Percentiles rank a stretch among this genome's conserved stretches.
Evolutionary conservation across 2,113 vertebrate genomes (phyloP).

Genomic region (Eclectus roratus): DNA sequence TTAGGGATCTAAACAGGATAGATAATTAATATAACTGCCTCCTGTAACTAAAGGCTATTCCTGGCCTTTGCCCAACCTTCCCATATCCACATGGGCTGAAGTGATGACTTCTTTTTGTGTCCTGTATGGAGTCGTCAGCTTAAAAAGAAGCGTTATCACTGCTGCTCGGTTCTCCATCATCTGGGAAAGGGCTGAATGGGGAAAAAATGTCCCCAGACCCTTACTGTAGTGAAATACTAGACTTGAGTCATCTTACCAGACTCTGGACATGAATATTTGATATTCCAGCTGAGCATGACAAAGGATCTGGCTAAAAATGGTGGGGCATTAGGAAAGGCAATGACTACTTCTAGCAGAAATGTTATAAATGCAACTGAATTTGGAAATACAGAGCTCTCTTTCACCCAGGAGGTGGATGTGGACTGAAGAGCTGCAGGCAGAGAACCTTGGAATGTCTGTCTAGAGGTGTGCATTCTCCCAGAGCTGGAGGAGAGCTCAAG

Average conservation of each 20-base stretch:
- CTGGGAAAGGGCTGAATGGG: not conserved
- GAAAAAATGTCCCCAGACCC: not conserved
- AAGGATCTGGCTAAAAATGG: not conserved
- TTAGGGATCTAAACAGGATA: not conserved
- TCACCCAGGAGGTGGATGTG: not conserved
- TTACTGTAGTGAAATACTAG: not conserved
- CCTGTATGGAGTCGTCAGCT: not conserved
- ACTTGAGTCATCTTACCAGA: not conserved
- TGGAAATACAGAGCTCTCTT: not conserved
- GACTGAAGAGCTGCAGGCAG: not conserved
- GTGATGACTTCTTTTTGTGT: not conserved
- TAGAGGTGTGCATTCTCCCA: not conserved
- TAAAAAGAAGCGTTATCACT: not conserved
- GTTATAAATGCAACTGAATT: not conserved
- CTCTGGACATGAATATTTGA: not conserved
- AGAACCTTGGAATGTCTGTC: not conserved
- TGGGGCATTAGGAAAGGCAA: not conserved
- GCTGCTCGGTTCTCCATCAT: not conserved
- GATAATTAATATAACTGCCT: not conserved
- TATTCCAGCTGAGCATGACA: constrained; percentile 1
- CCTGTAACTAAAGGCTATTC: not conserved
- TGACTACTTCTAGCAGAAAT: not conserved
- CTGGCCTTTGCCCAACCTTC: not conserved
- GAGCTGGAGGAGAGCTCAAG: not conserved
- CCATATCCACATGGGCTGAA: accelerated